Conservation (phyloP, 1,140 invertebrate genomes). For the Macrobrachium nipponense region DNA sequence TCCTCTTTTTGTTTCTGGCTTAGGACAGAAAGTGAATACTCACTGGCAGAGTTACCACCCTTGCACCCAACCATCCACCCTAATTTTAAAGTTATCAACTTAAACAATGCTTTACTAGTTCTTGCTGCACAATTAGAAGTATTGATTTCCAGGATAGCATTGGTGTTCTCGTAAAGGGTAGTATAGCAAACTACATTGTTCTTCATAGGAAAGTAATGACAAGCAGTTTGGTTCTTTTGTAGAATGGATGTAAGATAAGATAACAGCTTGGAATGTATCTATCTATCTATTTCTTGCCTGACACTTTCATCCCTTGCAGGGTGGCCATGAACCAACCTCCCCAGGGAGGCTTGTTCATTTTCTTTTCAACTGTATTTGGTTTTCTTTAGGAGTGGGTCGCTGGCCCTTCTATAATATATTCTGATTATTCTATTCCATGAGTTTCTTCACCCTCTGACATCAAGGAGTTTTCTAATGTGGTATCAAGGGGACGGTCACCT, state of each 20-base stretch:
- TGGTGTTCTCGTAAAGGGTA: too few species aligned
- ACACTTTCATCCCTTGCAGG: not conserved
- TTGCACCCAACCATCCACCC: slow-evolving; percentile 15
- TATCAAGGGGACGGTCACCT: too few species aligned
- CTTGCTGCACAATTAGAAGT: too few species aligned
- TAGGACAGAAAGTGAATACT: not conserved
- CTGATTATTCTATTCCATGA: too few species aligned
- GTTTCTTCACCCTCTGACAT: too few species aligned
- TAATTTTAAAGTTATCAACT: not conserved
- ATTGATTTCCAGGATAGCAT: too few species aligned
- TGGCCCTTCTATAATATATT: too few species aligned
- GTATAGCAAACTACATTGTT: too few species aligned
- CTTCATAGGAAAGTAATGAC: too few species aligned
- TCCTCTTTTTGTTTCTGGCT: not conserved
- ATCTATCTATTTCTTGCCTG: slow-evolving; percentile 13
- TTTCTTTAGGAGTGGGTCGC: not conserved
- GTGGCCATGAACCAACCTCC: slow-evolving; percentile 8
- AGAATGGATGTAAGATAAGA: not conserved
- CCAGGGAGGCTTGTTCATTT: not conserved
- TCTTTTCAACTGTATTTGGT: not conserved
- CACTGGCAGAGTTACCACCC: slow-evolving; percentile 7
- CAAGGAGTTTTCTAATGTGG: too few species aligned
- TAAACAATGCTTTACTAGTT: too few species aligned
- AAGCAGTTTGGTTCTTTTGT: too few species aligned
- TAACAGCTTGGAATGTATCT: slow-evolving; percentile 12